phyloP scores from a whole-genome alignment of 2,113 vertebrate genomes.

The Leucopsar rothschildi region DNA sequence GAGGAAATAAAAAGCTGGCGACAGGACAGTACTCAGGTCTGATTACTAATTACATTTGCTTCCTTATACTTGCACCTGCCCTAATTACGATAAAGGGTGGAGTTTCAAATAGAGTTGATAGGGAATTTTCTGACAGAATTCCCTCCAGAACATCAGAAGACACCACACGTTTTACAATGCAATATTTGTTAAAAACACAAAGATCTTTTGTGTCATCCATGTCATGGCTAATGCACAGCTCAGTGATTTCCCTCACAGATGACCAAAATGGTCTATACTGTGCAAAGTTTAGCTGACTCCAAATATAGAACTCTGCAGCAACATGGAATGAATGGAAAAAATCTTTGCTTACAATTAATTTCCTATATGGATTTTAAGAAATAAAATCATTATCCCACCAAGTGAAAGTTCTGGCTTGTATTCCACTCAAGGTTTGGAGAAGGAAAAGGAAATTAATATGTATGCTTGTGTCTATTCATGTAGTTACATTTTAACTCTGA shows the following conservation, averaged over 20 bases:
- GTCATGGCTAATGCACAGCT: background rate
- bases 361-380: background rate
- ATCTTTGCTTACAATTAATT: background rate
- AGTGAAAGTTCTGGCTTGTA: background rate
- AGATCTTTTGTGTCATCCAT: background rate
- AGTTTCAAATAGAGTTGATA: background rate
- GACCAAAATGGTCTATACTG: background rate
- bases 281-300: background rate
- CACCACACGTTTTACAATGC: rapidly evolving
- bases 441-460: background rate
- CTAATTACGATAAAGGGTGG: background rate
- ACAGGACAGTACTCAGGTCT: background rate
- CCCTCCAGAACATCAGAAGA: background rate
- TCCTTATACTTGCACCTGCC: conserved; percentile 13
- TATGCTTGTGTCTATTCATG: background rate
- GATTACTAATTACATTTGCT: conserved; percentile 9
- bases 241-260: background rate
- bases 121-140: background rate
- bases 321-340: background rate
- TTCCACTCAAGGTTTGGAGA: background rate
- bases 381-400: background rate
- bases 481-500: background rate
- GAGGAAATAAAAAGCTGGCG: background rate
- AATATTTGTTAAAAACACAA: background rate
- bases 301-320: background rate